Base-by-base conservation (phyloP, 64 coral and sea anemone species). In the Astreopora myriophthalma region DNA sequence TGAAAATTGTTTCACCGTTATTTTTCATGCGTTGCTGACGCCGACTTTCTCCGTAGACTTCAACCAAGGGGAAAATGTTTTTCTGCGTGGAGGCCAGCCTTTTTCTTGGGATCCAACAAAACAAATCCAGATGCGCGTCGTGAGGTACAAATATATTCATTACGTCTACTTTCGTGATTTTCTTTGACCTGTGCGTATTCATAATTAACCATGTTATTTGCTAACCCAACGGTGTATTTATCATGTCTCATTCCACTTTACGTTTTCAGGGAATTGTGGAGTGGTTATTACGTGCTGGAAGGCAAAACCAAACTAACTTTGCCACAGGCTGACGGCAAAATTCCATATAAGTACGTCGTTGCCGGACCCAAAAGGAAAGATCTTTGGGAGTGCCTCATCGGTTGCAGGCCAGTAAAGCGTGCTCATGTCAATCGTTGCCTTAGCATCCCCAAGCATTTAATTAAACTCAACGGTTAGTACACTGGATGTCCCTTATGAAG, bases 341-440 rank as follows among this genome's bases (percentile, higher is more conserved):
- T 90, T 23, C 12, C 73, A 16, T 90, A 90, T 34, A 90, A 90
- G 26, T 90, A 90, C 42, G 34, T 48, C 8, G 75, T 90, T 20
- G 1, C 69, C 3, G 46, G 1, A 14, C 6, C 38, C 0, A 14
- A 29, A 32, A 28, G 86, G 34, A 72, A 71, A 2, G 60, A 79
- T 48, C 8, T 89, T 10, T 89, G 87, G 87, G 87, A 89, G 65
- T 75, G 63, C 36, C 63, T 89, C 4, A 42, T 89, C 10, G 87
- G 36, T 9, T 89, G 1, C 29, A 38, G 8, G 17, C 6, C 51
- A 13, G 0, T 48, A 7, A 6, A 32, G 6, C 5, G 11, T 12
- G 76, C 14, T 19, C 87, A 89, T 69, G 65, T 77, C 17, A 89
- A 89, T 26, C 87, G 87, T 6, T 89, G 38, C 44, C 42, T 89